phyloP scores from a whole-genome alignment of 1,140 invertebrate species.

The Leptestheria dahalacensis region DNA sequence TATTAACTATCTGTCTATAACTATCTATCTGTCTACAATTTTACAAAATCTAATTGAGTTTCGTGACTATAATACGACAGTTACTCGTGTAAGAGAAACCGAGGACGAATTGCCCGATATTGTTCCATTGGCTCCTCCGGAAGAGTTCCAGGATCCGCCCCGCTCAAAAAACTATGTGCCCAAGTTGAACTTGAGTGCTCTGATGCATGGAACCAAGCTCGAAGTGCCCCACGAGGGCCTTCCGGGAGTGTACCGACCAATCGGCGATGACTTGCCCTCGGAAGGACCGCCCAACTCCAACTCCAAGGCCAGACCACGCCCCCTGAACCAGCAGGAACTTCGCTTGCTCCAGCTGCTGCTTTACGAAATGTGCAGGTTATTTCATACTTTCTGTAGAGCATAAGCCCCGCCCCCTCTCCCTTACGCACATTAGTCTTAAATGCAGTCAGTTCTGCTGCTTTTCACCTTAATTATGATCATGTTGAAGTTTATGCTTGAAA shows the following conservation, averaged over 20 bases:
- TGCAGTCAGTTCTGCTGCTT: too few species aligned
- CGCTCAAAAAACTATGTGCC: constrained; percentile 4
- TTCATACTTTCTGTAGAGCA: background rate
- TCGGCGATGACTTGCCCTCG: constrained; percentile 6
- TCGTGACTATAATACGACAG: too few species aligned
- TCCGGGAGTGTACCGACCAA: background rate
- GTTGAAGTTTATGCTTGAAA: too few species aligned
- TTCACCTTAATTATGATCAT: too few species aligned
- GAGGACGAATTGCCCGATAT: constrained; percentile 26
- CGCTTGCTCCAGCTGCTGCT: constrained; percentile 14
- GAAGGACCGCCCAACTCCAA: constrained; percentile 16
- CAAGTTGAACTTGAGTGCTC: constrained; percentile 5
- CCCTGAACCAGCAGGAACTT: constrained; percentile 10
- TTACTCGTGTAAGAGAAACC: too few species aligned
- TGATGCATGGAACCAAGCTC: background rate
- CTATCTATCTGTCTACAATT: too few species aligned
- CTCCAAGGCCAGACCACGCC: constrained; percentile 2
- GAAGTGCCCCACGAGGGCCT: constrained; percentile 3
- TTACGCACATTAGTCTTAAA: too few species aligned
- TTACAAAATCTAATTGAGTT: too few species aligned
- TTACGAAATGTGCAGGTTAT: constrained; percentile 8
- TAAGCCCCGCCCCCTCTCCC: too few species aligned
- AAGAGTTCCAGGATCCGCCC: constrained; percentile 43
- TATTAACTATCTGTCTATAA: too few species aligned
- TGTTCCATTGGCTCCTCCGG: constrained; percentile 56